A percentile compares a stretch with the other conserved stretches of the same genome.
phyloP scores from a whole-genome alignment of 2,888 invertebrate species.

The Trimorus sp. region DNA sequence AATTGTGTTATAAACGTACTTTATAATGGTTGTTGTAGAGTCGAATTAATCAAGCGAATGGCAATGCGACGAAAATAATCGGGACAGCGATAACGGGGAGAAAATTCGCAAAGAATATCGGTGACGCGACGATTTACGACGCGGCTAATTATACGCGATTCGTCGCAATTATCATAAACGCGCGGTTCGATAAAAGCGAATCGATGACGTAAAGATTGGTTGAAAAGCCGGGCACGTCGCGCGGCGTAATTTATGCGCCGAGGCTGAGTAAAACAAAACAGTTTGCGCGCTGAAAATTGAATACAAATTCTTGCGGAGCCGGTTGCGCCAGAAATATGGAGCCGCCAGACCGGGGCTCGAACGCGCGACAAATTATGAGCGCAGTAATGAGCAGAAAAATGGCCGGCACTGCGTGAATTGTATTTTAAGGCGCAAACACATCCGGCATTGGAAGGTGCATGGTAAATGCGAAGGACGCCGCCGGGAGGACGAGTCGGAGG shows the following conservation, averaged over 20 bases:
- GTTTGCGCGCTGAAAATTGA: constrained; percentile 72
- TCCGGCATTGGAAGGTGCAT: constrained; percentile 34
- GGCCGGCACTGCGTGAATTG: constrained; percentile 66
- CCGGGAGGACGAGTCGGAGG: too few relatives aligned
- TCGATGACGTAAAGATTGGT: constrained; percentile 74
- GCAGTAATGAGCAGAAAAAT: constrained; percentile 71
- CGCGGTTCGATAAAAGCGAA: constrained; percentile 68
- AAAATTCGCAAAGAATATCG: constrained; percentile 48
- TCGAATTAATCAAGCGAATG: constrained; percentile 53
- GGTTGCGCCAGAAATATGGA: constrained; percentile 67
- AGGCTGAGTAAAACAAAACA: constrained; percentile 74
- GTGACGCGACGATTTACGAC: constrained; percentile 38
- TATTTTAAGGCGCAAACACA: constrained; percentile 63
- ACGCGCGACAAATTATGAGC: constrained; percentile 72
- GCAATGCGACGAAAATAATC: constrained; percentile 59
- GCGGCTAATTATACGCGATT: constrained; percentile 45
- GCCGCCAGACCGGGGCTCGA: constrained; percentile 60
- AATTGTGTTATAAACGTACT: constrained; percentile 51
- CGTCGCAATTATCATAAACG: constrained; percentile 33
- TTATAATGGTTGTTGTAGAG: constrained; percentile 54
- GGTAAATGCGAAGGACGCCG: too few relatives aligned
- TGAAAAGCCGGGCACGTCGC: constrained; percentile 70
- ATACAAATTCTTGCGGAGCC: constrained; percentile 73
- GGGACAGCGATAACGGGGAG: constrained; percentile 34
- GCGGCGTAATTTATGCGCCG: constrained; percentile 72